phyloP scores from a whole-genome alignment of 1,140 invertebrate genomes.

The Homarus americanus region DNA sequence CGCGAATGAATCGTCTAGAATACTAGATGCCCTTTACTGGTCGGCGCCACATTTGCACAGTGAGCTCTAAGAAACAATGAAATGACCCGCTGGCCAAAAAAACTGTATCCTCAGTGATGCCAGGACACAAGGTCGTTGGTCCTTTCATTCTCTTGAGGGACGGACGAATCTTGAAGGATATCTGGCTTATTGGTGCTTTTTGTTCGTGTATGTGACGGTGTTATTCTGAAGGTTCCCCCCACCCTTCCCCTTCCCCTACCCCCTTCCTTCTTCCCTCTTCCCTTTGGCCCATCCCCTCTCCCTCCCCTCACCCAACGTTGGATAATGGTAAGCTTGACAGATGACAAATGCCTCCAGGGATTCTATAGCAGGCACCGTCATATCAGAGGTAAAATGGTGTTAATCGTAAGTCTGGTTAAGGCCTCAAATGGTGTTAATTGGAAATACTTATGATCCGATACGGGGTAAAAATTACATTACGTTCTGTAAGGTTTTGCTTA shows the following conservation, averaged over 20 bases:
- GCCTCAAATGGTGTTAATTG: too few relatives aligned
- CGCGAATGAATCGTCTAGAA: conserved; percentile 25
- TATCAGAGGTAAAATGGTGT: conserved; percentile 1
- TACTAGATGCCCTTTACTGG: neutral
- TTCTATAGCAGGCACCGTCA: conserved; percentile 16
- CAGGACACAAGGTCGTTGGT: neutral
- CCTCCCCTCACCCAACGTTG: too few relatives aligned
- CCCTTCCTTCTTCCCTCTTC: too few relatives aligned
- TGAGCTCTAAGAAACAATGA: neutral
- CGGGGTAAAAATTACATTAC: too few relatives aligned
- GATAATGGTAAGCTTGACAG: conserved; percentile 19
- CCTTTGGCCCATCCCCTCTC: too few relatives aligned
- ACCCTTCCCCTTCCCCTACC: too few relatives aligned
- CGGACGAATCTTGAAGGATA: neutral
- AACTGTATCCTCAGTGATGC: neutral
- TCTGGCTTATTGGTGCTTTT: neutral
- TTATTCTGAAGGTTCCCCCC: too few relatives aligned
- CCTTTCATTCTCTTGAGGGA: neutral
- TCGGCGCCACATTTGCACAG: neutral
- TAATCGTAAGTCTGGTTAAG: too few relatives aligned
- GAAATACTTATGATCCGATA: too few relatives aligned
- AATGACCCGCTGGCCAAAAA: neutral
- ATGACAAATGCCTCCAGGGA: conserved; percentile 21
- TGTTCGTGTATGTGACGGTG: too few relatives aligned
- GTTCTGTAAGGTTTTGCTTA: too few relatives aligned